Evolutionary conservation across 1,140 invertebrate species (phyloP).

Genomic region (Planococcus citri): DNA sequence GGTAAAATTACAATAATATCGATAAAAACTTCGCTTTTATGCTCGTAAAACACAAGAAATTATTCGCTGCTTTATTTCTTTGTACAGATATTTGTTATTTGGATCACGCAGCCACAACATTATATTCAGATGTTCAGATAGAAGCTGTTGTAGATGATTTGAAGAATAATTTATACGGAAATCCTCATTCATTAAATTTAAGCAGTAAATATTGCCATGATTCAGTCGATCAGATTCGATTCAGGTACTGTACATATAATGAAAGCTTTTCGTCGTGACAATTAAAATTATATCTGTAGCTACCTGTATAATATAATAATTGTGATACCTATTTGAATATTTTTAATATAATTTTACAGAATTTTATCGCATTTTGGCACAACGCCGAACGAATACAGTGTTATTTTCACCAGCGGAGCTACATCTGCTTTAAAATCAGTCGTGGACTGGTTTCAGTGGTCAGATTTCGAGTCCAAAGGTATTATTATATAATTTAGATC

Average conservation of each 20-base stretch:
- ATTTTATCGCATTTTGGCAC: constrained; percentile 77
- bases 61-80: no score
- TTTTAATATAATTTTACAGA: constrained; percentile 38
- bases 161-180: constrained; percentile 58
- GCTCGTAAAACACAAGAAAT: no score
- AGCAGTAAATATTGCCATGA: constrained; percentile 63
- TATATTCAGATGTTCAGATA: constrained; percentile 68
- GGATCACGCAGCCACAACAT: constrained; percentile 78
- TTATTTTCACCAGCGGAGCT: constrained; percentile 84
- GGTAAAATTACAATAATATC: no score
- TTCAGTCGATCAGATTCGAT: constrained; percentile 65
- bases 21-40: no score
- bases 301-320: no score
- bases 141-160: constrained; percentile 51
- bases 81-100: constrained; percentile 60
- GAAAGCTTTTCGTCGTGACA: neutral
- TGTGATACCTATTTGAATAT: neutral
- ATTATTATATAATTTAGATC: neutral
- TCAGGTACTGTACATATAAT: constrained; percentile 48
- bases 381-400: constrained; percentile 58
- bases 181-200: constrained; percentile 65
- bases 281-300: constrained; percentile 26
- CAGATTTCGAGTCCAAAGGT: neutral
- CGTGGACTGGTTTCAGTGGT: constrained; percentile 65
- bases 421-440: constrained; percentile 72